phyloP scores from a whole-genome alignment of 2,113 vertebrate genomes.

The Siniperca knerii region DNA sequence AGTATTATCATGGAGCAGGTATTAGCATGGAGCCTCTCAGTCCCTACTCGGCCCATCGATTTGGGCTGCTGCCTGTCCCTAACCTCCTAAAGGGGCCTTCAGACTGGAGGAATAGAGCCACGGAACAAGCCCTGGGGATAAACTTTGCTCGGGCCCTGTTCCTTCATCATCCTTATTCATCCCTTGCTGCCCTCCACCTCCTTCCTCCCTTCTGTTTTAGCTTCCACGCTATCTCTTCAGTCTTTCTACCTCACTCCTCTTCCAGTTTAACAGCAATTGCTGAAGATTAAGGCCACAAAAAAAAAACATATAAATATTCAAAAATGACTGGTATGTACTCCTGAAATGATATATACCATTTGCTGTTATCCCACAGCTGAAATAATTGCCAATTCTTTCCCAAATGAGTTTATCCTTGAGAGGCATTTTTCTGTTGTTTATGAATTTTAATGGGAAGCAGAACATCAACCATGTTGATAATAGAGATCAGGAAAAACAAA shows the following conservation, averaged over 20 bases:
- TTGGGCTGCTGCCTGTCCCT: slow-evolving; percentile 68
- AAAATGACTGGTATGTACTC: background rate
- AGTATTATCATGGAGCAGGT: slow-evolving; percentile 63
- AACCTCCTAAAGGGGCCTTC: slow-evolving; percentile 68
- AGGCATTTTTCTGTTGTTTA: slow-evolving; percentile 35
- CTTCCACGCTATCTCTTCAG: background rate
- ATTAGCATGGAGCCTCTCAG: slow-evolving; percentile 73
- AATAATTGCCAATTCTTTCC: slow-evolving; percentile 12
- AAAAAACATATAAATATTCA: slow-evolving; percentile 1
- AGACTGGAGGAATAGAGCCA: slow-evolving; percentile 54
- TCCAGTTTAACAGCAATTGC: background rate
- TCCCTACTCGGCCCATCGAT: slow-evolving; percentile 71
- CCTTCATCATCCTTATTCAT: slow-evolving; percentile 76
- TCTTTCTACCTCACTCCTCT: background rate
- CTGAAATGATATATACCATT: slow-evolving; percentile 11
- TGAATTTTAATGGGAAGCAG: slow-evolving; percentile 38
- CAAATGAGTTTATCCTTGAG: slow-evolving; percentile 43
- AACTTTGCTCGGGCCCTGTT: slow-evolving; percentile 48
- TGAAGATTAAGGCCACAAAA: slow-evolving; percentile 22
- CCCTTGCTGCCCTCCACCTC: slow-evolving; percentile 35
- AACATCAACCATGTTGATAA: slow-evolving; percentile 30
- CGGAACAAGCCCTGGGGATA: slow-evolving; percentile 64
- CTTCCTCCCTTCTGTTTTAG: slow-evolving; percentile 16
- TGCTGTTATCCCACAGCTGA: slow-evolving; percentile 24
- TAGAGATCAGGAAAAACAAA: slow-evolving; percentile 20